Percentiles rank a stretch among this genome's conserved stretches.
Conservation (phyloP, 2,888 invertebrate genomes). For the Calliscelio sp. region DNA sequence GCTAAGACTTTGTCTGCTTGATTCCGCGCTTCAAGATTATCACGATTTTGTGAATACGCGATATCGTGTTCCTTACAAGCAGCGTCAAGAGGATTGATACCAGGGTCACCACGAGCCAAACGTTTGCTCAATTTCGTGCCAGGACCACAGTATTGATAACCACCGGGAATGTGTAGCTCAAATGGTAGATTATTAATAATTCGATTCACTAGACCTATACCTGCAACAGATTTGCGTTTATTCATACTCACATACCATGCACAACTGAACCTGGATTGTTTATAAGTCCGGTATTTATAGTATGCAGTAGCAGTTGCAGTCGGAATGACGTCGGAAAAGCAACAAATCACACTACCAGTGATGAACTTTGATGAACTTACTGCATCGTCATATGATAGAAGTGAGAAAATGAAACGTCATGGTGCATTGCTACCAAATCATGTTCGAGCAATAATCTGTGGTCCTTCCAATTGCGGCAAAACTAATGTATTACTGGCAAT, state of each 20-base stretch:
- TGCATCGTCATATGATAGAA: not conserved
- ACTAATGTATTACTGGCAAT: slow-evolving; percentile 77
- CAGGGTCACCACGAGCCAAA: slow-evolving; percentile 75
- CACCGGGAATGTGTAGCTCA: slow-evolving; percentile 68
- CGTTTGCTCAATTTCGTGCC: slow-evolving; percentile 47
- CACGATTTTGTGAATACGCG: slow-evolving; percentile 70
- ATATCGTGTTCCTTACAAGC: slow-evolving; percentile 76
- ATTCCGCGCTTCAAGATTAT: slow-evolving; percentile 75
- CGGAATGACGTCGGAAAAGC: slow-evolving; percentile 5
- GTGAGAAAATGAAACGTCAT: slow-evolving; percentile 54
- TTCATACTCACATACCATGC: not conserved
- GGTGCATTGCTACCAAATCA: slow-evolving; percentile 63
- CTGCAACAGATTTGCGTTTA: not conserved
- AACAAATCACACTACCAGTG: slow-evolving; percentile 5
- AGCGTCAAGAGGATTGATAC: slow-evolving; percentile 76
- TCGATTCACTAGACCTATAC: slow-evolving; percentile 37
- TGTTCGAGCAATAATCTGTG: slow-evolving; percentile 23
- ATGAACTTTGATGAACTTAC: slow-evolving; percentile 3
- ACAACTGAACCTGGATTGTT: not conserved
- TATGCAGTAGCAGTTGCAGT: not conserved
- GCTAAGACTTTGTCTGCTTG: slow-evolving; percentile 81
- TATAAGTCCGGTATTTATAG: slow-evolving; percentile 15
- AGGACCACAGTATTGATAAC: slow-evolving; percentile 37
- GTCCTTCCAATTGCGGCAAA: slow-evolving; percentile 26
- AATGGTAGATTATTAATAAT: slow-evolving; percentile 67